Evolutionary conservation across 1,140 invertebrate species (phyloP).

Genomic region (Drosophila baimaii): DNA sequence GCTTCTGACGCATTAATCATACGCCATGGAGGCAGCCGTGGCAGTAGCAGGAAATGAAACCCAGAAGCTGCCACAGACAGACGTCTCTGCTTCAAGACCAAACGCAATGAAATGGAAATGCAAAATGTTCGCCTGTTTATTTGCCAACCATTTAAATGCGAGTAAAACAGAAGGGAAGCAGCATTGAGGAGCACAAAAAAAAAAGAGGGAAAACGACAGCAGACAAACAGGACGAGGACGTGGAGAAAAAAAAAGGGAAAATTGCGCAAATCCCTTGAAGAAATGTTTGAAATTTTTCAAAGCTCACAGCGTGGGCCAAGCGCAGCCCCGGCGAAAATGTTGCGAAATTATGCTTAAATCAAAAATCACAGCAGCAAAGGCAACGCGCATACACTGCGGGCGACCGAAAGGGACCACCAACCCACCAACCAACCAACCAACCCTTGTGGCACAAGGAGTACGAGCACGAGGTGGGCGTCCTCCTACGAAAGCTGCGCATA

Average conservation of each 20-base stretch:
- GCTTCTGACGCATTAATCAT: conserved; percentile 67
- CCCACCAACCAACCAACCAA: conserved; percentile 43
- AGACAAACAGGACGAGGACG: conserved; percentile 27
- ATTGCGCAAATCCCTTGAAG: conserved; percentile 79
- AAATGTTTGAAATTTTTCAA: conserved; percentile 81
- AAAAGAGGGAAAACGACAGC: background rate
- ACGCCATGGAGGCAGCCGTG: conserved; percentile 60
- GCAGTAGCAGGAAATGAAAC: conserved; percentile 54
- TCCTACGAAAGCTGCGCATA: conserved; percentile 73
- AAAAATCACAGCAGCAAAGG: conserved; percentile 72
- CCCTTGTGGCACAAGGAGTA: conserved; percentile 48
- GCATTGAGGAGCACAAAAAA: background rate
- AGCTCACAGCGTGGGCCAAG: conserved; percentile 53
- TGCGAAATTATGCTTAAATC: conserved; percentile 83
- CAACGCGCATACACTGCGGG: conserved; percentile 41
- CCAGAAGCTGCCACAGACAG: conserved; percentile 24
- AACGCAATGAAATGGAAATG: conserved; percentile 71
- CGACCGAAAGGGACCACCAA: conserved; percentile 28
- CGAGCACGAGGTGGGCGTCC: conserved; percentile 22
- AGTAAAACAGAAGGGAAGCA: conserved; percentile 36
- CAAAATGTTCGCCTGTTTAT: conserved; percentile 72
- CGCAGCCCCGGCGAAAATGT: conserved; percentile 38
- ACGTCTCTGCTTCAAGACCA: conserved; percentile 25
- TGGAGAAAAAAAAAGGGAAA: conserved; percentile 58
- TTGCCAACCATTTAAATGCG: conserved; percentile 79